Conservation (phyloP, 2,888 invertebrate species). For the Andrena hattorfiana region DNA sequence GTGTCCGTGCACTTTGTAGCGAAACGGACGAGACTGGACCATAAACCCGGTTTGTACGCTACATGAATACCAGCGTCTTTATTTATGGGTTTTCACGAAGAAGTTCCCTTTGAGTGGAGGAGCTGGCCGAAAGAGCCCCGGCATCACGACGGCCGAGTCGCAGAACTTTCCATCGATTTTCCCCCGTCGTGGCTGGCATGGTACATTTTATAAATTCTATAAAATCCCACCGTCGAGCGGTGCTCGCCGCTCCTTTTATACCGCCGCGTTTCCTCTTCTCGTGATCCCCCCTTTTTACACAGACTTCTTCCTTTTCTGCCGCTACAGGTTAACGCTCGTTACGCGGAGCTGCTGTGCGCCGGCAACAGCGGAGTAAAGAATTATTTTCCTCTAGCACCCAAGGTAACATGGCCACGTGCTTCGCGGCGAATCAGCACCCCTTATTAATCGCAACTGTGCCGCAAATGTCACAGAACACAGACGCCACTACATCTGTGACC, state of each 20-base stretch:
- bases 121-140: conserved; percentile 34
- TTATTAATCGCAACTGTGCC: not conserved
- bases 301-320: conserved; percentile 5
- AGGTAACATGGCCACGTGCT: not conserved
- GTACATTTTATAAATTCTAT: conserved; percentile 62
- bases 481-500: no score
- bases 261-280: conserved; percentile 8
- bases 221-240: conserved; percentile 36
- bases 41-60: conserved; percentile 67
- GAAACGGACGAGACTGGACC: conserved; percentile 36
- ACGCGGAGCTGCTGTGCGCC: conserved; percentile 9
- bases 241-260: conserved; percentile 21
- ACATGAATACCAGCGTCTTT: conserved; percentile 73
- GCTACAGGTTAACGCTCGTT: conserved; percentile 32
- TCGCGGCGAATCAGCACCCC: not conserved
- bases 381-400: not conserved
- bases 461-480: no score
- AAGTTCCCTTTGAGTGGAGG: conserved; percentile 69
- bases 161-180: conserved; percentile 68
- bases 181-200: conserved; percentile 10
- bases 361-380: conserved; percentile 2
- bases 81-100: conserved; percentile 75
- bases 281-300: not conserved
- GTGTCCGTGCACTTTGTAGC: conserved; percentile 37
- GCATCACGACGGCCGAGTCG: conserved; percentile 50